Percentiles rank a stretch among this genome's conserved stretches.
These are phyloP conservation scores for Rhinoraja longicauda DNA, from an alignment of 2,797 vertebrate genomes.

Conservation along the genomic window DNA sequence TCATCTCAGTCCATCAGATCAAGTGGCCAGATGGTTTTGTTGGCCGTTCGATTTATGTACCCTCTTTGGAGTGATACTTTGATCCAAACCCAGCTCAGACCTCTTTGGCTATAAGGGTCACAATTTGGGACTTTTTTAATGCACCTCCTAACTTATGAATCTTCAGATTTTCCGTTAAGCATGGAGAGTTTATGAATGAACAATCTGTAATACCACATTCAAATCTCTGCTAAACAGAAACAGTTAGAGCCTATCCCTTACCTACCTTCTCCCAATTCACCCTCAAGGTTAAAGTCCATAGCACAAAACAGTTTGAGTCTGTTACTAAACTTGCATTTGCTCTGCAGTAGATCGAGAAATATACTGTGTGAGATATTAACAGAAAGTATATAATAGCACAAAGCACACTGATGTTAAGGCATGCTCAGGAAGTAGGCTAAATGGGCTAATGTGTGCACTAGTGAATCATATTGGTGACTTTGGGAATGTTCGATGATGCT, in stretches of 20 bases:
- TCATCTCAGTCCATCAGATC: no score
- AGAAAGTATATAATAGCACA: not conserved
- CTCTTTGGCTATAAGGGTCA: not conserved
- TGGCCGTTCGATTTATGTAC: not conserved
- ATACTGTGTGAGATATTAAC: not conserved
- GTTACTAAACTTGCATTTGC: not conserved
- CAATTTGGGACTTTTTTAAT: not conserved
- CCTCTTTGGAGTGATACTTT: not conserved
- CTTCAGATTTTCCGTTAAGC: not conserved
- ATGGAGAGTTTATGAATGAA: not conserved
- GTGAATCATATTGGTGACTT: not conserved
- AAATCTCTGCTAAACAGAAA: not conserved
- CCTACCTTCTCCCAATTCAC: not conserved
- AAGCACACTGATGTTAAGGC: not conserved
- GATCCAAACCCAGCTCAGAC: not conserved
- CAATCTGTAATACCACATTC: no score
- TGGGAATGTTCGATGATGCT: not conserved
- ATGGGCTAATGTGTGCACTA: not conserved
- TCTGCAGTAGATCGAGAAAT: not conserved
- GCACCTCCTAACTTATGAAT: not conserved
- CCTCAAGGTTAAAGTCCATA: not conserved
- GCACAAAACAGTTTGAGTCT: not conserved
- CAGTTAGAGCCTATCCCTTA: no score
- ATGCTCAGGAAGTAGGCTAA: not conserved
- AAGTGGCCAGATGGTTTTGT: not conserved